These are phyloP conservation scores for Pelodytes ibericus DNA, from an alignment of 2,797 vertebrate species.

Conservation along the genomic window DNA sequence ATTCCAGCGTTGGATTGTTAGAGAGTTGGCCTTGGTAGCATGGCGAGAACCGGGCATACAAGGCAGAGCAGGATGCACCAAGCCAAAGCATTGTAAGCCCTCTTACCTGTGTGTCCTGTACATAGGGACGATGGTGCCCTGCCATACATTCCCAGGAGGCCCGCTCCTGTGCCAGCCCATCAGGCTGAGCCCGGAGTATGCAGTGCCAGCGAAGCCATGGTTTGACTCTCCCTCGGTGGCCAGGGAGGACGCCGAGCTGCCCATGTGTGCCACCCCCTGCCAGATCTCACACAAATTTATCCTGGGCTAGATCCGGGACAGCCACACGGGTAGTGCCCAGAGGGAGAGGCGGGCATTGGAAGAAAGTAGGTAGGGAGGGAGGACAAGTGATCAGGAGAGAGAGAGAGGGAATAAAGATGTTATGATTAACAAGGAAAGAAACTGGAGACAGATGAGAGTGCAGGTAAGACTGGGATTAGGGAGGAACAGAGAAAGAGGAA, in stretches of 20 bases:
- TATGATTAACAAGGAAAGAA: background rate
- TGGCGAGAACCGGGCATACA: background rate
- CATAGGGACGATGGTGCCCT: constrained; percentile 84
- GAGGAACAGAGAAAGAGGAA: no score
- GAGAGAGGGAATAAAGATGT: background rate
- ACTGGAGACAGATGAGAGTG: background rate
- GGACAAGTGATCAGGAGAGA: background rate
- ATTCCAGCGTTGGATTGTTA: background rate
- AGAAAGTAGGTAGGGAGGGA: constrained; percentile 51
- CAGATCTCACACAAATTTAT: constrained; percentile 61
- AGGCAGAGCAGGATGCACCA: background rate
- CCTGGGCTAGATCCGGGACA: constrained; percentile 71
- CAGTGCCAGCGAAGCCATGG: constrained; percentile 84
- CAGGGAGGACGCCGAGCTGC: constrained; percentile 96
- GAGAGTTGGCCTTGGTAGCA: background rate
- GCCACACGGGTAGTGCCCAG: constrained; percentile 57
- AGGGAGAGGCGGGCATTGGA: constrained; percentile 58
- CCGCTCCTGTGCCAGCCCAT: constrained; percentile 90
- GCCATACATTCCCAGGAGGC: constrained; percentile 88
- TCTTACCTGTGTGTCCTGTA: constrained; percentile 93
- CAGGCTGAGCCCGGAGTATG: constrained; percentile 82
- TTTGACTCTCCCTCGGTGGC: constrained; percentile 93
- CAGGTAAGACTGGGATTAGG: constrained; percentile 3
- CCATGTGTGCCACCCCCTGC: constrained; percentile 77
- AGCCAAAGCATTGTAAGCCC: constrained; percentile 10